Evolutionary conservation across 2,797 vertebrate species (phyloP).

Genomic region (Peromyscus melanophrys): DNA sequence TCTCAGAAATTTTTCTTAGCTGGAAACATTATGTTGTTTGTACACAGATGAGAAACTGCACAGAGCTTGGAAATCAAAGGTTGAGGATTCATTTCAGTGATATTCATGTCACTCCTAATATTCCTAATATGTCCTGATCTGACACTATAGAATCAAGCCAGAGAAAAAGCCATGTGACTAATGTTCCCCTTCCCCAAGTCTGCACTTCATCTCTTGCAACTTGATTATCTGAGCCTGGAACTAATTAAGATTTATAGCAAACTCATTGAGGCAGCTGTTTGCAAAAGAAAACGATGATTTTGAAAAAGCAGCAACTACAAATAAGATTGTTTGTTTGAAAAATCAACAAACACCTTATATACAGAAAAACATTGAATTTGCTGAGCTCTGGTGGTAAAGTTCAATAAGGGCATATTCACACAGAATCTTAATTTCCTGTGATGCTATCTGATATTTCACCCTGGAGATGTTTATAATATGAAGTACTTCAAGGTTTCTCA

Average conservation of each 20-base stretch:
- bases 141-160: neutral
- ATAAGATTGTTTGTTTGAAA: conserved; percentile 62
- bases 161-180: neutral
- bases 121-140: neutral
- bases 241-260: conserved; percentile 77
- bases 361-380: conserved; percentile 5
- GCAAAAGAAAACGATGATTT: conserved; percentile 65
- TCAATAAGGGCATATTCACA: neutral
- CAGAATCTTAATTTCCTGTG: conserved; percentile 55
- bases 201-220: conserved; percentile 18
- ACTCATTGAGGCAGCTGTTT: conserved; percentile 56
- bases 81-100: neutral
- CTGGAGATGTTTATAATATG: conserved; percentile 48
- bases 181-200: neutral
- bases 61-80: neutral
- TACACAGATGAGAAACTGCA: neutral
- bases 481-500: conserved; percentile 57
- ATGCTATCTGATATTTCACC: conserved; percentile 65
- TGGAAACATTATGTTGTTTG: neutral
- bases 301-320: neutral
- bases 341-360: neutral
- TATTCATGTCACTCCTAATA: neutral
- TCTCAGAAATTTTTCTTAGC: conserved; percentile 26
- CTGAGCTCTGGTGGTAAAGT: conserved; percentile 3
- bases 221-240: conserved; percentile 62